Percentiles rank a stretch among this genome's conserved stretches.
Evolutionary conservation across 2,113 vertebrate species (phyloP).

Genomic region (Grantiella picta): DNA sequence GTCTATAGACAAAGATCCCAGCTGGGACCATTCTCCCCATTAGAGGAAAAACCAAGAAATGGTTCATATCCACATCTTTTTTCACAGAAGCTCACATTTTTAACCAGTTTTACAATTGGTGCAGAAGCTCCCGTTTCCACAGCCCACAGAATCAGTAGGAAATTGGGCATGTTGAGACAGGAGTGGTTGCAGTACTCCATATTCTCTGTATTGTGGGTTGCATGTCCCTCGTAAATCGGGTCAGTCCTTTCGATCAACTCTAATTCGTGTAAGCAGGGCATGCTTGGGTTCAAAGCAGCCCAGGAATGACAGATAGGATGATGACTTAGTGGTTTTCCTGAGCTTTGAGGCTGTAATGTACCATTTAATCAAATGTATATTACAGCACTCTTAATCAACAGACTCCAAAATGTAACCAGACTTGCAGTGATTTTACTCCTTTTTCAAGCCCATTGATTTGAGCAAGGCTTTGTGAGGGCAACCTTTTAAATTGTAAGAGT

Average conservation of each 20-base stretch:
- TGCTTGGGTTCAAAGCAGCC: not conserved
- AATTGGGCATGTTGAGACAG: not conserved
- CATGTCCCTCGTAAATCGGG: not conserved
- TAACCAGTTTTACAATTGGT: not conserved
- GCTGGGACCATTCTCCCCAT: not conserved
- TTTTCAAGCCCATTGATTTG: not conserved
- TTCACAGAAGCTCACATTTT: not conserved
- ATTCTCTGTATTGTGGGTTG: not conserved
- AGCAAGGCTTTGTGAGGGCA: not conserved
- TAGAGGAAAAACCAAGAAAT: not conserved
- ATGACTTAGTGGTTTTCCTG: not conserved
- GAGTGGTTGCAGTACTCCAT: not conserved
- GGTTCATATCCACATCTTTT: not conserved
- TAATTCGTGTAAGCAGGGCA: slow-evolving; percentile 10
- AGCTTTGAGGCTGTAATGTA: not conserved
- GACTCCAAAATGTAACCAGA: not conserved
- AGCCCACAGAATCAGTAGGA: not conserved
- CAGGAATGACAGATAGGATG: not conserved
- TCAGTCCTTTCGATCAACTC: not conserved
- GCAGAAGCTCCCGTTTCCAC: not conserved
- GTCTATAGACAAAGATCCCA: not conserved
- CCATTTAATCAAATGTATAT: not conserved
- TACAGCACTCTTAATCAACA: not conserved
- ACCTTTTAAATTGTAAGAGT: not conserved
- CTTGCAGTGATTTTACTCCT: not conserved